Percentiles rank a stretch among this genome's conserved stretches.
These are phyloP conservation scores for Saimiri boliviensis DNA, from an alignment of 2,113 vertebrate species.

Conservation along the genomic window DNA sequence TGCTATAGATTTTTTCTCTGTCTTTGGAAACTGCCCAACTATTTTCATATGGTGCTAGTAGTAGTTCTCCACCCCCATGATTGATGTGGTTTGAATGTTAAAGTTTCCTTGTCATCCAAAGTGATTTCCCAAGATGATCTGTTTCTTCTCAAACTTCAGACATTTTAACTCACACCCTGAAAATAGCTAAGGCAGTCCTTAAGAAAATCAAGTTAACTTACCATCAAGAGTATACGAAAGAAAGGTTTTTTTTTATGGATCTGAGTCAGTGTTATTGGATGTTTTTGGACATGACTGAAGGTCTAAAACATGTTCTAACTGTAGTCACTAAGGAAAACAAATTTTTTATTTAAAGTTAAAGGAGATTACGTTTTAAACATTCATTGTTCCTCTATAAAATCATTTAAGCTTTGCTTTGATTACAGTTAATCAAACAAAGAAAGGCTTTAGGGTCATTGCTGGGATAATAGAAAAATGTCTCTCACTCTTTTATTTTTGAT, in stretches of 20 bases:
- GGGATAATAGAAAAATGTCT: background rate
- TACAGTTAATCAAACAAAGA: background rate
- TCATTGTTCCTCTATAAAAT: background rate
- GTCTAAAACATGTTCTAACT: slow-evolving; percentile 47
- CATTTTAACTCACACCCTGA: slow-evolving; percentile 57
- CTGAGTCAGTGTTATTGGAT: slow-evolving; percentile 56
- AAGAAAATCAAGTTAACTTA: slow-evolving; percentile 67
- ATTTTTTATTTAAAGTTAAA: slow-evolving; percentile 59
- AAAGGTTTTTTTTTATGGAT: slow-evolving; percentile 5
- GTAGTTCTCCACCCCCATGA: slow-evolving; percentile 52
- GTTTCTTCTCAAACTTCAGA: slow-evolving; percentile 75
- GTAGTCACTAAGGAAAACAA: slow-evolving; percentile 55
- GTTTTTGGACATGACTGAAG: slow-evolving; percentile 57
- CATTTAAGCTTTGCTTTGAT: slow-evolving; percentile 6
- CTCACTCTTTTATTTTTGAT: background rate
- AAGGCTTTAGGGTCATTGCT: background rate
- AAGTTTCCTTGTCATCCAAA: slow-evolving; percentile 53
- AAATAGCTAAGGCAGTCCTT: slow-evolving; percentile 58
- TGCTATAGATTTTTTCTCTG: slow-evolving; percentile 27
- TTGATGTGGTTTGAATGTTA: slow-evolving; percentile 68
- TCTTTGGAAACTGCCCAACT: slow-evolving; percentile 58
- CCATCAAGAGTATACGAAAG: slow-evolving; percentile 31
- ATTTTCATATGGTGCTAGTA: slow-evolving; percentile 57
- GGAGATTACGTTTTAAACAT: slow-evolving; percentile 50
- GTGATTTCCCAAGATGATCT: slow-evolving; percentile 69